Percentiles rank a stretch among this genome's conserved stretches.
Conservation (phyloP, 2,888 invertebrate genomes). For the Druceiella hillmani region DNA sequence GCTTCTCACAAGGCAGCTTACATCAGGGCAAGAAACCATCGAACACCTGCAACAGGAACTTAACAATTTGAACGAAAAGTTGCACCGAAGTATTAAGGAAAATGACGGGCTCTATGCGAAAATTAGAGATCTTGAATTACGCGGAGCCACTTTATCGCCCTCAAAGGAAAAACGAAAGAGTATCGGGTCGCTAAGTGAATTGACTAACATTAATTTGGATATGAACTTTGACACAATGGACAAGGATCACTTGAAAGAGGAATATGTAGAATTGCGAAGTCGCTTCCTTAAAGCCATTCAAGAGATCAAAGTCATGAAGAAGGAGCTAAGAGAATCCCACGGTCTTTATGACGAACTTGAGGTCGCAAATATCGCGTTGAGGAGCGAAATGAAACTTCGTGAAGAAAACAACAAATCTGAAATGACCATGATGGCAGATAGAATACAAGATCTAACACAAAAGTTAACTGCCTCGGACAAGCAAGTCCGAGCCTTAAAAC, state of each 20-base stretch:
- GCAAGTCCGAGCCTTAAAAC: slow-evolving; percentile 72
- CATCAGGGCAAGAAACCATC: slow-evolving; percentile 60
- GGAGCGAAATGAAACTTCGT: slow-evolving; percentile 62
- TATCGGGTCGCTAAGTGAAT: slow-evolving; percentile 73
- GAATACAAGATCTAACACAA: slow-evolving; percentile 77
- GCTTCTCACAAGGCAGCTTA: slow-evolving; percentile 58
- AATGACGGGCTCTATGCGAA: slow-evolving; percentile 68
- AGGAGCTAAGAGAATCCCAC: slow-evolving; percentile 73
- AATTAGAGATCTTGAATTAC: slow-evolving; percentile 66
- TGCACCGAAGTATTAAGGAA: slow-evolving; percentile 68
- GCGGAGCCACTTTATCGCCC: slow-evolving; percentile 44
- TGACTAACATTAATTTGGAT: slow-evolving; percentile 73
- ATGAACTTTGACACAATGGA: slow-evolving; percentile 68
- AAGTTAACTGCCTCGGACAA: slow-evolving; percentile 79
- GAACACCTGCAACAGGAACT: slow-evolving; percentile 64
- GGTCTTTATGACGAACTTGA: slow-evolving; percentile 76
- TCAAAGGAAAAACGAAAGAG: slow-evolving; percentile 58
- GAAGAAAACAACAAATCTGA: slow-evolving; percentile 66
- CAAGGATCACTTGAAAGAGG: slow-evolving; percentile 72
- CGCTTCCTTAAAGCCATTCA: slow-evolving; percentile 78
- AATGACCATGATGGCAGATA: slow-evolving; percentile 72
- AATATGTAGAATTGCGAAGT: slow-evolving; percentile 69
- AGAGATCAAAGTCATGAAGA: slow-evolving; percentile 78
- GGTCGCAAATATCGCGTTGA: slow-evolving; percentile 68
- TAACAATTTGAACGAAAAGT: slow-evolving; percentile 58